These are phyloP conservation scores for Syrrhaptes paradoxus DNA, from an alignment of 2,113 vertebrate species.

Conservation along the genomic window DNA sequence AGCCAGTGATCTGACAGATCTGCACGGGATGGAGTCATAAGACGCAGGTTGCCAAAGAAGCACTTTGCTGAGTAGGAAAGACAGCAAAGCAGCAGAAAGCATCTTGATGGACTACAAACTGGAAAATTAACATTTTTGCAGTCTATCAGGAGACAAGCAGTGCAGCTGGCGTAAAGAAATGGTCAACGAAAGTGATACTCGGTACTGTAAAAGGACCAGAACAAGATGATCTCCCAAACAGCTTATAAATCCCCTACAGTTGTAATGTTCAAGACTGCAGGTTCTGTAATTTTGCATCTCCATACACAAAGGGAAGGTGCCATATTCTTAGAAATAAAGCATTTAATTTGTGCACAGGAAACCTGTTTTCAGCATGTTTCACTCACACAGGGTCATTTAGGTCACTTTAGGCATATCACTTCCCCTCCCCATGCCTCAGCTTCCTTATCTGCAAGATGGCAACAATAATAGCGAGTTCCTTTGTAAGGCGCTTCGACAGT, in stretches of 20 bases:
- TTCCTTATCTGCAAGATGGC: background rate
- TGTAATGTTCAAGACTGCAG: background rate
- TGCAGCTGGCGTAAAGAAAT: background rate
- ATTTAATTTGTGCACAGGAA: background rate
- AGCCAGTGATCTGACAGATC: background rate
- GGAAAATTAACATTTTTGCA: background rate
- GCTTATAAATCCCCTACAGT: background rate
- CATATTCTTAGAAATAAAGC: background rate
- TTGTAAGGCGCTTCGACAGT: background rate
- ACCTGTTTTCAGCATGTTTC: background rate
- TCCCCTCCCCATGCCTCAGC: background rate
- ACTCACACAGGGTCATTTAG: accelerated
- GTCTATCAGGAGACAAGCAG: background rate
- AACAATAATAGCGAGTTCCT: background rate
- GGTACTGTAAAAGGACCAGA: background rate
- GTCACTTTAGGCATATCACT: background rate
- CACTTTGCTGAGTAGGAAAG: background rate
- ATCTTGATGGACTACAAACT: background rate
- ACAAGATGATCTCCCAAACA: background rate
- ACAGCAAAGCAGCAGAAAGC: background rate
- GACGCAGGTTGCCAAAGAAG: background rate
- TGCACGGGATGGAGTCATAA: background rate
- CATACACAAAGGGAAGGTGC: background rate
- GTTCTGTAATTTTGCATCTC: background rate
- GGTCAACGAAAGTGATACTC: background rate